Evolutionary conservation across 1,140 invertebrate species (phyloP).

Genomic region (Drosophila equinoxialis): DNA sequence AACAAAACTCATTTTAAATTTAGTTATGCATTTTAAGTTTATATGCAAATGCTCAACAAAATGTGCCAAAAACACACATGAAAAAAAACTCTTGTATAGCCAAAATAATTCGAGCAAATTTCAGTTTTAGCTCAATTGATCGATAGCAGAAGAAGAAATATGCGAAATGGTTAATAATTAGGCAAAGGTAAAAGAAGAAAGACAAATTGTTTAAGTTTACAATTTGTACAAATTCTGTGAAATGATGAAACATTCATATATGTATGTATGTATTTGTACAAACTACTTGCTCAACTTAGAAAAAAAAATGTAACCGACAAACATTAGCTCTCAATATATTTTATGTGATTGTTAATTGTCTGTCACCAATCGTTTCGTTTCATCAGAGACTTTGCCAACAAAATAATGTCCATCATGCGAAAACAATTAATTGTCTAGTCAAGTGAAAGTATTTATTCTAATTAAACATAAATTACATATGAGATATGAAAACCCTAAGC

Average conservation of each 20-base stretch:
- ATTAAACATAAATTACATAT: slow-evolving; percentile 2
- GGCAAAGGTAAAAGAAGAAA: too few species aligned
- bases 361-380: neutral
- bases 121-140: neutral
- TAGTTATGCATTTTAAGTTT: slow-evolving; percentile 49
- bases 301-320: neutral
- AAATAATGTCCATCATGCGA: slow-evolving; percentile 25
- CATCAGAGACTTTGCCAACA: neutral
- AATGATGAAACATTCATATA: too few species aligned
- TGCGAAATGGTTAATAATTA: too few species aligned
- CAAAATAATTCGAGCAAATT: slow-evolving; percentile 3
- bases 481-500: slow-evolving; percentile 1
- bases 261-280: too few species aligned
- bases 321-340: neutral
- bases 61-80: slow-evolving; percentile 29
- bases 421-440: slow-evolving; percentile 31
- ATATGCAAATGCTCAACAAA: slow-evolving; percentile 6
- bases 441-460: slow-evolving; percentile 36
- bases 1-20: slow-evolving; percentile 19
- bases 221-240: neutral
- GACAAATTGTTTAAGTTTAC: too few species aligned
- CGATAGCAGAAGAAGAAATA: too few species aligned
- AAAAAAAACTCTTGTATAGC: neutral
- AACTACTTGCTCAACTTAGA: neutral
- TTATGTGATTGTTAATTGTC: neutral